phyloP scores from a whole-genome alignment of 2,113 vertebrate species.

The Hippoglossus stenolepis region DNA sequence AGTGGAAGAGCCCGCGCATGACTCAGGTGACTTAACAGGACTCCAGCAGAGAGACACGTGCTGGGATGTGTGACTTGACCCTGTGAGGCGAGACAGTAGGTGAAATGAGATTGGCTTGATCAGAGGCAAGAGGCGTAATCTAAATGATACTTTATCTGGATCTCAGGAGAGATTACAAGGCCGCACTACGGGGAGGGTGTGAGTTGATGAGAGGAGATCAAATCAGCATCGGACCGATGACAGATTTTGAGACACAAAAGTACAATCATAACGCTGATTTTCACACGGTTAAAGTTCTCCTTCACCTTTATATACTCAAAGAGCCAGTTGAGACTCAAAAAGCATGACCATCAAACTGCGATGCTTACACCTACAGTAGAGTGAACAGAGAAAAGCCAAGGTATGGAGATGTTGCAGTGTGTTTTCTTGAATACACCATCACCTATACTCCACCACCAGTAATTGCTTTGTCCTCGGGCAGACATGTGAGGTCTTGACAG shows the following conservation, averaged over 20 bases:
- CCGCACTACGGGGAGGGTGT: neutral
- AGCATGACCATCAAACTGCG: neutral
- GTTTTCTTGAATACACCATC: conserved; percentile 32
- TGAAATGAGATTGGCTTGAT: conserved; percentile 46
- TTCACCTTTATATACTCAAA: no score
- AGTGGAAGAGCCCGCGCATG: conserved; percentile 18
- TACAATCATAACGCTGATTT: no score
- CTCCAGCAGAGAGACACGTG: conserved; percentile 37
- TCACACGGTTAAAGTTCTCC: no score
- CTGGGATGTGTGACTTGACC: conserved; percentile 35
- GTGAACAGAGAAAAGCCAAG: neutral
- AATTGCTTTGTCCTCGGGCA: conserved; percentile 73
- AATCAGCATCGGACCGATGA: conserved; percentile 1
- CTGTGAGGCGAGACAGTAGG: conserved; percentile 18
- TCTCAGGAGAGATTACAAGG: conserved; percentile 39
- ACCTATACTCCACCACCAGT: conserved; percentile 50
- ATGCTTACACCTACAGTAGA: neutral
- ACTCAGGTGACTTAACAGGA: conserved; percentile 43
- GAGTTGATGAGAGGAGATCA: conserved; percentile 16
- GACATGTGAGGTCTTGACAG: conserved; percentile 69
- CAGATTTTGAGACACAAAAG: neutral
- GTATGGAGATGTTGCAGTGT: conserved; percentile 16
- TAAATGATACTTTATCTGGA: conserved; percentile 65
- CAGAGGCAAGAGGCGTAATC: conserved; percentile 55
- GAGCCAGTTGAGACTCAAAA: no score